A percentile compares a stretch with the other conserved stretches of the same genome.
These are phyloP conservation scores for Acipenser transmontanus DNA, from an alignment of 2,797 vertebrate species.

Conservation along the genomic window DNA sequence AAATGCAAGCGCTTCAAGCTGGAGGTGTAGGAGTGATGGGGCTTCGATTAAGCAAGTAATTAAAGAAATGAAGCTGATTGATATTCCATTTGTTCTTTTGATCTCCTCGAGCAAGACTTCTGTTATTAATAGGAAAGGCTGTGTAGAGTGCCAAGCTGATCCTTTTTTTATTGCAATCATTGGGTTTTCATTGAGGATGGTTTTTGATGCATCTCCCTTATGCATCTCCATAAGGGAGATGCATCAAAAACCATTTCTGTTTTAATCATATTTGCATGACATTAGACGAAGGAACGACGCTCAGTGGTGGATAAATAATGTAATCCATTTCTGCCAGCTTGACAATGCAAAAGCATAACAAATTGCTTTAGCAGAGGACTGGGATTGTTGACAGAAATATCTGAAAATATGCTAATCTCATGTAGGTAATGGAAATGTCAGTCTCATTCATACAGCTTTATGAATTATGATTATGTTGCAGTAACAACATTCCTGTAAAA, in stretches of 20 bases:
- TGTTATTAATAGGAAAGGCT: too few species aligned
- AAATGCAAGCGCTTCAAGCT: not conserved
- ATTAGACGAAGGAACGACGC: not conserved
- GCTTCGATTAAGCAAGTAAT: not conserved
- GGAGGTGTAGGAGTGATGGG: too few species aligned
- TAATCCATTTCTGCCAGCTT: conserved; percentile 8
- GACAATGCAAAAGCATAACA: conserved; percentile 17
- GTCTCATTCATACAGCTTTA: conserved; percentile 21
- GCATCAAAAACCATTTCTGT: not conserved
- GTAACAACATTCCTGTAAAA: not conserved
- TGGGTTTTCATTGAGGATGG: too few species aligned
- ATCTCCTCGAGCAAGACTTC: not conserved
- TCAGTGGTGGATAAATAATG: conserved; percentile 14
- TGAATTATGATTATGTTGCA: conserved; percentile 17
- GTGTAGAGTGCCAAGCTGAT: too few species aligned
- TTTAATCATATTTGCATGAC: not conserved
- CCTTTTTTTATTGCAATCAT: too few species aligned
- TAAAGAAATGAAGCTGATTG: not conserved
- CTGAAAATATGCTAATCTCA: conserved; percentile 3
- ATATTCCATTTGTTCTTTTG: not conserved
- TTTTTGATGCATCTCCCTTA: too few species aligned
- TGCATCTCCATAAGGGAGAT: too few species aligned
- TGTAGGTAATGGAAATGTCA: conserved; percentile 20
- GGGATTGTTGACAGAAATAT: conserved; percentile 2
- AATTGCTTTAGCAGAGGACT: conserved; percentile 12